Conservation (phyloP, 2,888 invertebrate genomes). For the Spisula subtruncata region DNA sequence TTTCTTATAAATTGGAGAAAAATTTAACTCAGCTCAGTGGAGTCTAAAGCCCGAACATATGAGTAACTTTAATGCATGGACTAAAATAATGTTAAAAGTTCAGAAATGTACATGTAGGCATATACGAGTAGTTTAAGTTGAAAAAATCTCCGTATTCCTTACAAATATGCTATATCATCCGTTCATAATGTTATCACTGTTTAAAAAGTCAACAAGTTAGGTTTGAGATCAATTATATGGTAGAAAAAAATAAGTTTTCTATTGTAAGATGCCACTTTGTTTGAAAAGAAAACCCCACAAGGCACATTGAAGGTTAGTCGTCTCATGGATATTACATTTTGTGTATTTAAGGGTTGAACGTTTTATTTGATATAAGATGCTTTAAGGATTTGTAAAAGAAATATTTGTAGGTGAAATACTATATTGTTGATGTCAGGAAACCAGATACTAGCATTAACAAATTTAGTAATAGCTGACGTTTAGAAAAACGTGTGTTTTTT, state of each 20-base stretch:
- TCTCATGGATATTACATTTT: conserved; percentile 15
- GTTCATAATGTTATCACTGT: not conserved
- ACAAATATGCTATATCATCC: not conserved
- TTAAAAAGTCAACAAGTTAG: not conserved
- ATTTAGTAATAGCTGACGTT: not conserved
- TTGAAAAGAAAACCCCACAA: not conserved
- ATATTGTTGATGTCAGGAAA: not conserved
- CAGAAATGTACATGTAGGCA: no score
- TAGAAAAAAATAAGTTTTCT: not conserved
- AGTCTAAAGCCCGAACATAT: no score
- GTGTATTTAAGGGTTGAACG: not conserved
- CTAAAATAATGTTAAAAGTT: no score
- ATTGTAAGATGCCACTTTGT: not conserved
- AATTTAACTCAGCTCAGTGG: no score
- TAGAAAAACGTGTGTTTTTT: not conserved
- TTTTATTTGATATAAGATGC: conserved; percentile 2
- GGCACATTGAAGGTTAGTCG: not conserved
- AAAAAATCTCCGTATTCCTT: not conserved
- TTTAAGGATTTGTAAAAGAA: not conserved
- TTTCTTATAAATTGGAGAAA: no score
- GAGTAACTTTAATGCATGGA: no score
- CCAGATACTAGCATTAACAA: not conserved
- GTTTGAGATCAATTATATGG: not conserved
- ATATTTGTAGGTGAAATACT: not conserved
- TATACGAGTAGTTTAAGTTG: not conserved